Percentiles rank a stretch among this genome's conserved stretches.
Evolutionary conservation across 2,888 invertebrate species (phyloP).

Genomic region (Pomacea canaliculata): DNA sequence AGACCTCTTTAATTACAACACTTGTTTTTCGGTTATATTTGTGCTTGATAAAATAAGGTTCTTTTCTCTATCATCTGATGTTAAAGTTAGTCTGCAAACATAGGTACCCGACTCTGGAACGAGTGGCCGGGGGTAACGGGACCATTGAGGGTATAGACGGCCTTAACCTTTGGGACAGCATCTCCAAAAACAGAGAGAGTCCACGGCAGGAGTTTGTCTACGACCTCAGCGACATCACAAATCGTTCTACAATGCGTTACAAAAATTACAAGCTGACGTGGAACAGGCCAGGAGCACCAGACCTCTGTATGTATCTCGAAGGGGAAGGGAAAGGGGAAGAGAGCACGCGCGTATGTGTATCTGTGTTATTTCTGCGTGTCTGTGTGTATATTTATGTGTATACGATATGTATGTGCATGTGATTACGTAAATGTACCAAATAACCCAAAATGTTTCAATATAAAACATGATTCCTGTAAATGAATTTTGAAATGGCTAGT

Average conservation of each 20-base stretch:
- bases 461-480: too few species aligned
- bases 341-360: not conserved
- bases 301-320: too few species aligned
- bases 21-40: not conserved
- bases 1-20: not conserved
- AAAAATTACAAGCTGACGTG: not conserved
- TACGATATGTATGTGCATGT: not conserved
- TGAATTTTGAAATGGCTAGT: too few species aligned
- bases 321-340: too few species aligned
- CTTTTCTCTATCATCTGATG: not conserved
- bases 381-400: not conserved
- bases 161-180: not conserved
- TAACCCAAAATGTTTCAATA: too few species aligned
- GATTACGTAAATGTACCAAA: too few species aligned
- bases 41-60: not conserved
- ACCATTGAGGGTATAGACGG: not conserved
- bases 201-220: not conserved
- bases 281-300: not conserved
- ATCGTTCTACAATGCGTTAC: not conserved
- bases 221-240: constrained; percentile 2
- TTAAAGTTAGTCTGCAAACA: not conserved
- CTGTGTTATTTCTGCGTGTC: not conserved
- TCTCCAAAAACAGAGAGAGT: not conserved
- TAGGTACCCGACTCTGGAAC: constrained; percentile 5
- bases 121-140: not conserved